These are phyloP conservation scores for Melozone crissalis DNA, from an alignment of 2,113 vertebrate species.

Conservation along the genomic window DNA sequence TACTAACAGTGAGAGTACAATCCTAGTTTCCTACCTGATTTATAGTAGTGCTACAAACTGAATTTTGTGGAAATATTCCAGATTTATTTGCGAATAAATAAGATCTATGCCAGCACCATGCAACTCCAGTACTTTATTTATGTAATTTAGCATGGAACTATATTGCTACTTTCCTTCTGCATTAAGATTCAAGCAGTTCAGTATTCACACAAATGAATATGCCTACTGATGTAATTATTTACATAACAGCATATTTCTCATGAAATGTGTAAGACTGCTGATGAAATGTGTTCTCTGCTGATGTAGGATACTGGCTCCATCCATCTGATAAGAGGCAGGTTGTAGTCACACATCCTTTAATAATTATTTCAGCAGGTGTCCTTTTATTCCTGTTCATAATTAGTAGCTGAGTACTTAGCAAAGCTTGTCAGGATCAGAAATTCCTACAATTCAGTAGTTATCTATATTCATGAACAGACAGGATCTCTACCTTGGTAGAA, in stretches of 20 bases:
- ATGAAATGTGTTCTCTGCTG: not conserved
- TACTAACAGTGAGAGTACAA: not conserved
- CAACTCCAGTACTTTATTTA: not conserved
- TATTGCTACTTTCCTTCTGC: not conserved
- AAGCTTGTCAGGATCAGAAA: conserved; percentile 21
- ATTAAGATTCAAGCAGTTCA: not conserved
- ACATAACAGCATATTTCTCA: not conserved
- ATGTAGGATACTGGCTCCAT: not conserved
- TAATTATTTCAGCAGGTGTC: conserved; percentile 44
- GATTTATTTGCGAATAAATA: not conserved
- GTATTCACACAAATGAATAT: not conserved
- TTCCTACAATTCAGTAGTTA: not conserved
- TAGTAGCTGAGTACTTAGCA: not conserved
- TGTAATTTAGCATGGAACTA: not conserved
- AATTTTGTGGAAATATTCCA: not conserved
- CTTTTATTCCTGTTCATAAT: conserved; percentile 43
- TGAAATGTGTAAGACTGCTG: not conserved
- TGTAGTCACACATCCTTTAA: not conserved
- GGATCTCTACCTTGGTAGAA: not conserved
- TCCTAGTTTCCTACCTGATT: not conserved
- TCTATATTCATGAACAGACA: conserved; percentile 1
- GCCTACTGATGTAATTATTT: not conserved
- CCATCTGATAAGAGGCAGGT: not conserved
- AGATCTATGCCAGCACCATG: not conserved
- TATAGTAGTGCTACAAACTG: not conserved